Conservation (phyloP, 2,797 vertebrate genomes). For the Trachops cirrhosus region DNA sequence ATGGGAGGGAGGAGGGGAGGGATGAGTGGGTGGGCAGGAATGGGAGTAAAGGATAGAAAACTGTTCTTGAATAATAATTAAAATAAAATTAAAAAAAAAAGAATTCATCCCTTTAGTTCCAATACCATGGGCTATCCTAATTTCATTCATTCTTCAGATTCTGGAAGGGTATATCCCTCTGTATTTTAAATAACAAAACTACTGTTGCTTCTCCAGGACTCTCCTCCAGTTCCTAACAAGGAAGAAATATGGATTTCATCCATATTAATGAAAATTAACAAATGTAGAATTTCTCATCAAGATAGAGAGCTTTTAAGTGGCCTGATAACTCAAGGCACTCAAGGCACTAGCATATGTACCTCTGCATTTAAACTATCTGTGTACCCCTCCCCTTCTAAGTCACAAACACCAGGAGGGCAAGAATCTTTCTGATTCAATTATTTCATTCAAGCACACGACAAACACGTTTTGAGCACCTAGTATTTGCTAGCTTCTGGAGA, state of each 20-base stretch:
- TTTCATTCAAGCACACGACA: neutral
- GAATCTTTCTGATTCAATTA: neutral
- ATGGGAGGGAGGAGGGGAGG: too few relatives aligned
- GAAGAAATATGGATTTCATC: conserved; percentile 16
- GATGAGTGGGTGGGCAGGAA: too few relatives aligned
- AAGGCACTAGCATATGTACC: neutral
- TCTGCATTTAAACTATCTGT: neutral
- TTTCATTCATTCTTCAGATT: conserved; percentile 42
- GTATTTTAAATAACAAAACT: neutral
- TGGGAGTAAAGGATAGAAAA: too few relatives aligned
- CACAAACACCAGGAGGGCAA: neutral
- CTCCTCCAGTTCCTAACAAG: neutral
- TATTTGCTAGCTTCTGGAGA: neutral
- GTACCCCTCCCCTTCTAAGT: neutral
- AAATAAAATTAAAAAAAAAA: too few relatives aligned
- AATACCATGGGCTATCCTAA: neutral
- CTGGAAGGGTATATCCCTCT: neutral
- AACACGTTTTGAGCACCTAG: neutral
- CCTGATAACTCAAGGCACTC: neutral
- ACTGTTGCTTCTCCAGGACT: neutral
- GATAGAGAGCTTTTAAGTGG: neutral
- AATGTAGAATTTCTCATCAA: neutral
- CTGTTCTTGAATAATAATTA: too few relatives aligned
- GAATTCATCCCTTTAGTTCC: neutral
- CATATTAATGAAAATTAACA: neutral